Percentiles rank a stretch among this genome's conserved stretches.
phyloP scores from a whole-genome alignment of 2,113 vertebrate species.

The Centropristis striata region DNA sequence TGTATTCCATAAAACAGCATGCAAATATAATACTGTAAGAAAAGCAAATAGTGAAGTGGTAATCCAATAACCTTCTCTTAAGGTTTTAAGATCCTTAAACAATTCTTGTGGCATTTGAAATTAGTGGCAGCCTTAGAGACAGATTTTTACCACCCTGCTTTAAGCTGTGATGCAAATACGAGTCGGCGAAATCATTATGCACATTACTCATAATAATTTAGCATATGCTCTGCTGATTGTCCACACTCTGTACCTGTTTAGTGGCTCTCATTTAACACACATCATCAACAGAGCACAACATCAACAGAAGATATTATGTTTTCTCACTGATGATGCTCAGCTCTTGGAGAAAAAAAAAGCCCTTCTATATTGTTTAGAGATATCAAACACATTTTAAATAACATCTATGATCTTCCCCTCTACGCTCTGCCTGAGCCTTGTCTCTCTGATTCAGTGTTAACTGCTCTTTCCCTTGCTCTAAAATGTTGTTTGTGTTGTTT shows the following conservation, averaged over 20 bases:
- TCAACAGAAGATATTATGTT: background rate
- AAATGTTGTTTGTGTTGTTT: background rate
- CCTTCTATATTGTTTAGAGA: background rate
- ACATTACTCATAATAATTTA: background rate
- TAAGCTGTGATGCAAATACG: background rate
- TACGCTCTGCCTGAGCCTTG: background rate
- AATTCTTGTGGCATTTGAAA: too few species aligned
- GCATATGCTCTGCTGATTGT: background rate
- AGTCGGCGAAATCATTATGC: background rate
- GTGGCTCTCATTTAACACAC: too few species aligned
- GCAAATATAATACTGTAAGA: constrained; percentile 1
- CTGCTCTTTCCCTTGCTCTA: background rate
- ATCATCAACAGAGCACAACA: background rate
- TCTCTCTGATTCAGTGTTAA: background rate
- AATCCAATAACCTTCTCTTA: background rate
- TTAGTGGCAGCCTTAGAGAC: constrained; percentile 6
- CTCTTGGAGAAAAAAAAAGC: background rate
- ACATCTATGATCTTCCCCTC: background rate
- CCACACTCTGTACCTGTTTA: background rate
- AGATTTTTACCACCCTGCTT: background rate
- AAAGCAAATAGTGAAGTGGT: background rate
- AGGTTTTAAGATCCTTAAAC: too few species aligned
- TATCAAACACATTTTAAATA: background rate
- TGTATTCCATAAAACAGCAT: constrained; percentile 13
- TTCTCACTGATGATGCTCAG: background rate